A percentile compares a stretch with the other conserved stretches of the same genome.
These are phyloP conservation scores for Hipparchia sbordonii DNA, from an alignment of 2,888 invertebrate species.

Conservation along the genomic window DNA sequence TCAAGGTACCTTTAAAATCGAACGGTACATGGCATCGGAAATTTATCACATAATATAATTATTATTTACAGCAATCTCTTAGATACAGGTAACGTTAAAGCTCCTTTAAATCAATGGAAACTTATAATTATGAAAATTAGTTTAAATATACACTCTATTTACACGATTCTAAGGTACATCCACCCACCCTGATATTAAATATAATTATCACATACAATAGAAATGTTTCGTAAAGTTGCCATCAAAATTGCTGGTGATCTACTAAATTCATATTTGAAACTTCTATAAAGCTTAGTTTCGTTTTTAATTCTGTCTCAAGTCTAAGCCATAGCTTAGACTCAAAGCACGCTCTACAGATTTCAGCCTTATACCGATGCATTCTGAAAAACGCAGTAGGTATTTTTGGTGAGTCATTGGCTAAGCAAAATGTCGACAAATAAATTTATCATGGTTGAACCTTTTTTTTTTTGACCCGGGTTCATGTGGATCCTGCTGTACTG, in stretches of 20 bases:
- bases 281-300: no score
- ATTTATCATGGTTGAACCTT: no score
- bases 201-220: slow-evolving; percentile 52
- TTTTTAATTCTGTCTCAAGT: no score
- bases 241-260: slow-evolving; percentile 9
- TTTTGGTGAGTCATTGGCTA: no score
- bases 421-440: no score
- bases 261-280: no score
- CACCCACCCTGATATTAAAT: slow-evolving; percentile 53
- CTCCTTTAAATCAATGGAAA: slow-evolving; percentile 55
- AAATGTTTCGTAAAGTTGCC: slow-evolving; percentile 29
- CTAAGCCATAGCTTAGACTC: no score
- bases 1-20: slow-evolving; percentile 38
- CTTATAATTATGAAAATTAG: slow-evolving; percentile 39
- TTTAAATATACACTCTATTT: slow-evolving; percentile 54
- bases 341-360: no score
- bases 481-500: no score
- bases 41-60: slow-evolving; percentile 56
- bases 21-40: slow-evolving; percentile 69
- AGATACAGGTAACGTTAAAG: slow-evolving; percentile 67
- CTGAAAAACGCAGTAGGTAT: no score
- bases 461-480: no score
- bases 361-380: no score
- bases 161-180: slow-evolving; percentile 49
- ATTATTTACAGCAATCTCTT: slow-evolving; percentile 66